Base-by-base conservation (phyloP, 2,888 invertebrate genomes). In the Euspilapteryx auroguttella region DNA sequence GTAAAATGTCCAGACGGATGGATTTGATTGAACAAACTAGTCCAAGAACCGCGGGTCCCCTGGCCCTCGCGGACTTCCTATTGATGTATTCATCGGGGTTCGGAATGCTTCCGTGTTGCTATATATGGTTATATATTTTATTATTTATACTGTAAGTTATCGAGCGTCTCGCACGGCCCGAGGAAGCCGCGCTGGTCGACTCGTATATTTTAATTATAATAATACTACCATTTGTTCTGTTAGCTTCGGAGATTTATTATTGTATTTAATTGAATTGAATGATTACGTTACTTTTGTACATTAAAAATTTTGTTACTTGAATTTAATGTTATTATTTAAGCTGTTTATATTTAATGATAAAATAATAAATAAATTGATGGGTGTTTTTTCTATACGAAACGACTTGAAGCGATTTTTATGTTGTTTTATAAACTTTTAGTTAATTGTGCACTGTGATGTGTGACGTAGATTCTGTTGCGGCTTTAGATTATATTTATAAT, bases 11-110 rank as follows among this genome's bases (percentile, higher is more conserved):
- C 66, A 64, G 52, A 61, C 53, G 59, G 50, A 64, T 63, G 65
- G 65, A 71, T 68, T 69, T 63, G n/a, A n/a, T n/a, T n/a, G 71
- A 73, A 66, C 69, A 68, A 68, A 69, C 73, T 75, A 71, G 73
- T 75, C 73, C 63, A 58, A 59, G 52, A 59, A 41, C 45, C 44
- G 48, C 51, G 57, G 51, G 57, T 50, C 44, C 46, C 43, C 47
- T 46, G 49, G 42, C 46, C 43, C 47, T 46, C 49, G 42, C 37
- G 47, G 47, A 48, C 49, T 47, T 45, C 38, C 46, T 48, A 39
- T 37, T 41, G 37, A 43, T 43, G 47, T 45, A 43, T 46, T 44
- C 48, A 44, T 41, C 44, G 45, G 43, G 6, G 13, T 17, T 8
- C 17, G 24, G 24, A 43, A 49, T 42, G 51, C 47, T 49, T 46